Base-by-base conservation (phyloP, 2,113 vertebrate species). In the Lasiurus borealis region DNA sequence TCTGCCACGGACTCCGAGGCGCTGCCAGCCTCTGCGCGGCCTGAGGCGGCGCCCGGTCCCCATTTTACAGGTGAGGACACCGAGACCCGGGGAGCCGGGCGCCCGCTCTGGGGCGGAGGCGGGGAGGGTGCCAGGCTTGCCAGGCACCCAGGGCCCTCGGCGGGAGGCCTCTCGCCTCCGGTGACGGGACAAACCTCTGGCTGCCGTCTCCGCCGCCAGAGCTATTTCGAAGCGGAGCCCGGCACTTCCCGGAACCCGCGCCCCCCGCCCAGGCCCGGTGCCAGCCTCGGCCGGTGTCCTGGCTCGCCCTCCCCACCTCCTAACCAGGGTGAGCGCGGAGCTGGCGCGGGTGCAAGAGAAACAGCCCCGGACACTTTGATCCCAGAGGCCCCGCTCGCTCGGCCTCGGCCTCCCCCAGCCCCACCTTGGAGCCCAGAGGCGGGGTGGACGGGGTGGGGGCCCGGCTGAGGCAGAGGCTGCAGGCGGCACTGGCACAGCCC, bases 221-320 rank as follows among this genome's bases (percentile, higher is more conserved):
- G 95, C 57, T 92, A 84, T 97, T 94, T 96, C 95, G 78, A 95
- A 90, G 94, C 85, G 3, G 72, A 83, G 71, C 36, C 71, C 77
- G 54, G 73, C 0, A 36, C 77, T 96, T 96, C 92, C 95, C 1
- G 50, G 95, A 96, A 75, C 90, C 75, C 0, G 57, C 16, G 29
- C 92, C 96, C 93, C 97, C 90, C 69, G 0, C 91, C 94, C 94
- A 75, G 80, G 72, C 34, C 84, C 89, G 96, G 88, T 97, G 95
- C 78, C 90, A 90, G 85, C 92, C 85, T 92, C 6, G 1, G n/a
- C 68, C 81, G 9, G 36, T 90, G 97, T 95, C 96, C 95, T 3
- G 50, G 78, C 69, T 83, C 57, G 2, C 96, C 92, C 95, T 97
- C 72, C 84, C 77, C 76, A 88, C 93, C 97, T 97, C 95, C 54